These are phyloP conservation scores for Engraulis encrasicolus DNA, from an alignment of 2,113 vertebrate species.

Conservation along the genomic window DNA sequence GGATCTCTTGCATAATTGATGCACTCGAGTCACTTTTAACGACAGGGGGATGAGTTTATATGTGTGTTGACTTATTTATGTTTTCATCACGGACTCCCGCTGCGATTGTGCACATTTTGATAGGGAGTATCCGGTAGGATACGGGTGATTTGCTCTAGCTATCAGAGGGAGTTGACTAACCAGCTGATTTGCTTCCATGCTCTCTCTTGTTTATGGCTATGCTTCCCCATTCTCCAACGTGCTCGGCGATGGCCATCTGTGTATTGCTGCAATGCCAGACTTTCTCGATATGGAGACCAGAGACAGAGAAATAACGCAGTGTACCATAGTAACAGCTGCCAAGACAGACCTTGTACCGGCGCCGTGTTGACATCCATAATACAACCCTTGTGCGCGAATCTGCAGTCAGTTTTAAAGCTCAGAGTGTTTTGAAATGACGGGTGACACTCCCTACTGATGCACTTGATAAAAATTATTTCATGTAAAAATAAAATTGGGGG, in stretches of 20 bases:
- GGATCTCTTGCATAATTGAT: constrained; percentile 16
- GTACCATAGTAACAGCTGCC: background rate
- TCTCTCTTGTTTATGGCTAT: background rate
- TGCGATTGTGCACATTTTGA: background rate
- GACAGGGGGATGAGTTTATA: background rate
- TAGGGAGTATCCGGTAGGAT: background rate
- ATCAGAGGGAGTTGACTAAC: background rate
- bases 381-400: background rate
- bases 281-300: background rate
- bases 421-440: background rate
- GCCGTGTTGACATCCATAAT: background rate
- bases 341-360: background rate
- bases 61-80: background rate
- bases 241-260: background rate
- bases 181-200: too few relatives aligned
- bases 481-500: too few relatives aligned
- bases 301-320: background rate
- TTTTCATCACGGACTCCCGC: background rate
- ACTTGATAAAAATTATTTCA: background rate
- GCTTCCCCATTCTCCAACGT: background rate
- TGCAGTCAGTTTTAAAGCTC: background rate
- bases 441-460: background rate
- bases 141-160: background rate
- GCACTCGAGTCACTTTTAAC: background rate
- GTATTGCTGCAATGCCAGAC: background rate